These are phyloP conservation scores for Myrmophylax atrothorax DNA, from an alignment of 2,113 vertebrate species.

Conservation along the genomic window DNA sequence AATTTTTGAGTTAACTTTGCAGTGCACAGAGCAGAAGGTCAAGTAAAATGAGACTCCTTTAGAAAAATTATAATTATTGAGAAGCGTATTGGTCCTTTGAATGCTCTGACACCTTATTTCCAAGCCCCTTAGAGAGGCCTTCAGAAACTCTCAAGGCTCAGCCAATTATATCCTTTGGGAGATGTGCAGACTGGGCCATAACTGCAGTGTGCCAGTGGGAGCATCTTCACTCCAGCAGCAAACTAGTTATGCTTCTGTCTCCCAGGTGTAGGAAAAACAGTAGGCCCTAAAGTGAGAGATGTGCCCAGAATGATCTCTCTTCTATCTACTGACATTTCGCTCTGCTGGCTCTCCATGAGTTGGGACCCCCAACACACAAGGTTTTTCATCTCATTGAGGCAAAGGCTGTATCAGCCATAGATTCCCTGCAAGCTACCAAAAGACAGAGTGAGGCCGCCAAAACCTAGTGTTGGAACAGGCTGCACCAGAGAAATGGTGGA, in stretches of 20 bases:
- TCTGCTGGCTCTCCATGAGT: neutral
- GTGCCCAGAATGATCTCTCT: neutral
- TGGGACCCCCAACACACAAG: accelerated
- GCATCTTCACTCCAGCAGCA: neutral
- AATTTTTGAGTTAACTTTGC: slow-evolving; percentile 13
- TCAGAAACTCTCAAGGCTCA: neutral
- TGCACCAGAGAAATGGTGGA: neutral
- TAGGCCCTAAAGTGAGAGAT: neutral
- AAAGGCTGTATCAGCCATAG: neutral
- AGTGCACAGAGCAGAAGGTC: neutral
- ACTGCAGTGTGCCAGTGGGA: neutral
- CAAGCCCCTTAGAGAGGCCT: neutral
- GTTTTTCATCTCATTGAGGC: neutral
- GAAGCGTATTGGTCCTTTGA: neutral
- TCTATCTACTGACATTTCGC: neutral
- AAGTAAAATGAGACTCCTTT: slow-evolving; percentile 27
- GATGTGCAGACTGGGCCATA: neutral
- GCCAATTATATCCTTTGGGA: neutral
- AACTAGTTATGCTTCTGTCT: accelerated
- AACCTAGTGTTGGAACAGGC: neutral
- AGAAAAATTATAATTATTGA: slow-evolving; percentile 9
- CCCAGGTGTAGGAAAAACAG: neutral
- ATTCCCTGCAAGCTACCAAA: neutral
- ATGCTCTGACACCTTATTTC: neutral
- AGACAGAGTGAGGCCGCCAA: neutral